Base-by-base conservation (phyloP, 2,113 vertebrate genomes). In the Eudyptes chrysolophus region DNA sequence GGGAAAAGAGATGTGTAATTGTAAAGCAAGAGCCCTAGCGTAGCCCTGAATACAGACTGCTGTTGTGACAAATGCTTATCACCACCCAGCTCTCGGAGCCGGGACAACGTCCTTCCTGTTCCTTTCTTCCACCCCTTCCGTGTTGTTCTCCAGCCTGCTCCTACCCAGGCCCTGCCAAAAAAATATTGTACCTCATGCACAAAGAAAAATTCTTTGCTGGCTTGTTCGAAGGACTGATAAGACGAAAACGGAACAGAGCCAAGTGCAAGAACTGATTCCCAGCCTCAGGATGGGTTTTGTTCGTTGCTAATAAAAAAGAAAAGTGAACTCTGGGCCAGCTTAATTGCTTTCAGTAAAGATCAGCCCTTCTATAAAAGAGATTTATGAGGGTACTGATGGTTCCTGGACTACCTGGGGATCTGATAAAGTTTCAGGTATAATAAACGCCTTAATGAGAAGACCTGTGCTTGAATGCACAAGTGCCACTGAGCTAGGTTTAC, bases 321-420 rank as follows among this genome's bases (percentile, higher is more conserved):
- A 98, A 95, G 97, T 97, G 97, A 97, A 97, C 96, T 97, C 96
- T 97, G 95, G 96, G 97, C 96, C 84, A 51, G 95, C 91, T 97
- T 97, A 97, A 98, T 96, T 96, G 97, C 96, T 94, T 95, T 97
- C 89, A 66, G 90, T 69, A 96, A 97, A 94, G 97, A 98, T 96
- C 95, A 97, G 77, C 90, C 82, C 95, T 92, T 83, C 96, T 75
- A 96, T 97, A 97, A 97, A 97, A 74, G 82, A 96, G 97, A 96
- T 97, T 97, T 97, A 97, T 90, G 96, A 96, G 87, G 78, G 95
- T 90, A 97, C 90, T 90, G 93, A 95, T 95, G 92, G 95, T 95
- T 96, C 90, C 94, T 90, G 79, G 86, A 97, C 92, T 95, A 77
- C 81, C 81, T 54, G 64, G 66, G 77, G 94, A 97, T 96, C 94